Evolutionary conservation across 2,113 vertebrate genomes (phyloP).

Genomic region (Cebus imitator): DNA sequence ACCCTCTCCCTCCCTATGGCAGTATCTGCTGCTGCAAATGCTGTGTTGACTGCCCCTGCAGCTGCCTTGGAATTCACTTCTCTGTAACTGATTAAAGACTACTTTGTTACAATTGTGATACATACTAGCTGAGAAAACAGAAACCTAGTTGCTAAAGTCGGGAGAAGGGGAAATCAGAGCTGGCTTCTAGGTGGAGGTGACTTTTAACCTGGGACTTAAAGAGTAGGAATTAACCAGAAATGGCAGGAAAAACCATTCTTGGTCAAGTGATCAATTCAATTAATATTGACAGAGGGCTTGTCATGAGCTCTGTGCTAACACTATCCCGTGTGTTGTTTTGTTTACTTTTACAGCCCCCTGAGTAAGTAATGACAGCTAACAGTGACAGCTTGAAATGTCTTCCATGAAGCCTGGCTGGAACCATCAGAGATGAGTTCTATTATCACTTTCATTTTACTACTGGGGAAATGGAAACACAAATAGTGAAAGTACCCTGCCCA

Average conservation of each 20-base stretch:
- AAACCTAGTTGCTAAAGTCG: not conserved
- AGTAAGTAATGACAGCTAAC: not conserved
- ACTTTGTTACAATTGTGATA: not conserved
- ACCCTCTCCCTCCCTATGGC: accelerated
- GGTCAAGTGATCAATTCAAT: not conserved
- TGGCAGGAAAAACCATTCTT: not conserved
- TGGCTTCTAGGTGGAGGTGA: constrained; percentile 10
- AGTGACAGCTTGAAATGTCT: not conserved
- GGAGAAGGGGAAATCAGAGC: not conserved
- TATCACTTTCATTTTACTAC: too few species aligned
- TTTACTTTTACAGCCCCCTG: not conserved
- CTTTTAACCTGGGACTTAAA: not conserved
- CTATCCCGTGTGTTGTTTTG: not conserved
- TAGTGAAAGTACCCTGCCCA: not conserved
- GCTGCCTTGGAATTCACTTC: not conserved
- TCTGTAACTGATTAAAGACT: not conserved
- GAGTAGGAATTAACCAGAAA: not conserved
- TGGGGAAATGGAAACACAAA: not conserved
- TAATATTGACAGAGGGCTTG: not conserved
- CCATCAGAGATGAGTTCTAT: not conserved
- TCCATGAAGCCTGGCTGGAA: not conserved
- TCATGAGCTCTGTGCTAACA: not conserved
- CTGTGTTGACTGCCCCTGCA: too few species aligned
- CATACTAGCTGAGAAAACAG: not conserved
- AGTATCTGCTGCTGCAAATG: accelerated